Evolutionary conservation across 2,113 vertebrate species (phyloP), one percentile per base, ranked within the genome.

Genomic region (Chaetodon auriga): DNA sequence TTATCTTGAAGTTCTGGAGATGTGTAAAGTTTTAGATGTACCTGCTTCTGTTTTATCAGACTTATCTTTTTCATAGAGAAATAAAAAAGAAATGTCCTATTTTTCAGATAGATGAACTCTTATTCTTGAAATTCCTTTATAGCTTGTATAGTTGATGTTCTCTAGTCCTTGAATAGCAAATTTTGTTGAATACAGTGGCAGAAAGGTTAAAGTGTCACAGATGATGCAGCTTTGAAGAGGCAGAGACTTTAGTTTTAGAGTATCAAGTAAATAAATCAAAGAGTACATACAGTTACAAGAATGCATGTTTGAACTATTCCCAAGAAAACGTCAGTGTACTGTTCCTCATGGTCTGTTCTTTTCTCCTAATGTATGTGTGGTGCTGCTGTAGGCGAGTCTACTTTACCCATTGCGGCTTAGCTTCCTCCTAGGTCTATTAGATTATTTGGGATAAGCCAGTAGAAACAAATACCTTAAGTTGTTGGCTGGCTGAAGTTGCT

Each of bases 1-100:
- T 71, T 84, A 10, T 10, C 58, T 85, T 82, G 68, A 78, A 38
- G 83, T 5, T 68, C 64, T 68, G 11, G 18, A 65, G 35, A 53
- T 60, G 1, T 49, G 14, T 23, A 30, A n/a, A 36, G 25, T 46
- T 68, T 46, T 7, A 51, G 43, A 66, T 73, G 61, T 7, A 14
- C 7, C 21, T 41, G 48, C n/a, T 6, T 62, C 55, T 57, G 7
- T 45, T 23, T 61, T 36, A 51, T 30, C 18, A 12, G 23, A 11
- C 46, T 23, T 36, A 36, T 19, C 43, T 18, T 54, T 11, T 48
- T 38, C 49, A 65, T 16, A 6, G 5, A 14, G 41, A 30, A 30
- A 30, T 30, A 48, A 55, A 8, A 14, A 11, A 69, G 18, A 48
- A 48, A 1, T 6, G 23, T 0, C 23, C 21, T 58, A 30, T 30